A percentile compares a stretch with the other conserved stretches of the same genome.
Conservation (phyloP, 2,113 vertebrate species). For the Aldabrachelys gigantea region DNA sequence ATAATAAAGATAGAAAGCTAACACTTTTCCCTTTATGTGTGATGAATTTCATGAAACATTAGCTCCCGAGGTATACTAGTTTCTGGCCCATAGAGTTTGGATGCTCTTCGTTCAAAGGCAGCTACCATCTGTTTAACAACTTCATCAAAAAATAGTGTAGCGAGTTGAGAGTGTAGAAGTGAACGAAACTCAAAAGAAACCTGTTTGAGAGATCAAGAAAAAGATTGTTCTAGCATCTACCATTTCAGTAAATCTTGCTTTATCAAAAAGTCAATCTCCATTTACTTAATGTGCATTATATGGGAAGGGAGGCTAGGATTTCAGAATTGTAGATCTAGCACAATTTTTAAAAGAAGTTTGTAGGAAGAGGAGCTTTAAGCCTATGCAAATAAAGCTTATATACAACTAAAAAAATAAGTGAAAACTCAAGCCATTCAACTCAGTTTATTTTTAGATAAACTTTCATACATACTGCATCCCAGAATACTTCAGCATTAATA, state of each 20-base stretch:
- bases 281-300: background rate
- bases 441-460: background rate
- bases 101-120: slow-evolving; percentile 90
- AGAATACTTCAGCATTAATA: background rate
- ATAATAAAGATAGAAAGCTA: background rate
- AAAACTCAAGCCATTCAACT: background rate
- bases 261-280: background rate
- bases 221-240: background rate
- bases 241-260: background rate
- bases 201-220: slow-evolving; percentile 69
- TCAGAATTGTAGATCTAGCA: background rate
- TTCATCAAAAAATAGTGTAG: slow-evolving; percentile 94
- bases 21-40: slow-evolving; percentile 80
- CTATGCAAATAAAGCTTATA: background rate
- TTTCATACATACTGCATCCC: background rate
- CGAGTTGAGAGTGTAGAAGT: slow-evolving; percentile 93
- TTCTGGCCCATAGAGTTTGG: slow-evolving; percentile 87
- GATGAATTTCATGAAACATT: slow-evolving; percentile 93
- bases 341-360: background rate
- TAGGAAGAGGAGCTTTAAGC: background rate
- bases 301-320: background rate
- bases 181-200: slow-evolving; percentile 97
- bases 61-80: slow-evolving; percentile 90
- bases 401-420: background rate
- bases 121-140: slow-evolving; percentile 97